These are phyloP conservation scores for Sarcophilus harrisii DNA, from an alignment of 2,797 vertebrate genomes.

Conservation along the genomic window DNA sequence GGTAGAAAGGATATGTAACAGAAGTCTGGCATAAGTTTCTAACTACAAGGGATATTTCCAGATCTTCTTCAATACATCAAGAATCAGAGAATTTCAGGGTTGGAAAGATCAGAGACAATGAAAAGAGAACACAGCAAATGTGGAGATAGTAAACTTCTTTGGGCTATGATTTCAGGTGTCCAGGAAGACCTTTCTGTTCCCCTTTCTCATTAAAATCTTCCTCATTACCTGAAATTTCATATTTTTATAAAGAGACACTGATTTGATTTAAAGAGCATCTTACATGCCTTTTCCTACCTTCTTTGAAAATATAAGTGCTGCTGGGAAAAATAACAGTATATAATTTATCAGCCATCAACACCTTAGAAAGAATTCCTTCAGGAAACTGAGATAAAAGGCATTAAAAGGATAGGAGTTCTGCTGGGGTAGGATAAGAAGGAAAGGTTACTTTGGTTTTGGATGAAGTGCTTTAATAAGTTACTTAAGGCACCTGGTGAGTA, in stretches of 20 bases:
- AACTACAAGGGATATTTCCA: not conserved
- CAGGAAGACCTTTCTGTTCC: conserved; percentile 28
- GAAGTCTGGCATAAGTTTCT: not conserved
- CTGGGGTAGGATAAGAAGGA: not conserved
- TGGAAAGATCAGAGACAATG: not conserved
- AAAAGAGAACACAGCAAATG: not conserved
- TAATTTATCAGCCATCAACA: conserved; percentile 11
- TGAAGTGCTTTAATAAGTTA: not conserved
- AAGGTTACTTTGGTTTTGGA: not conserved
- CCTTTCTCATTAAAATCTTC: conserved; percentile 22
- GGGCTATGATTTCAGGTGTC: conserved; percentile 50
- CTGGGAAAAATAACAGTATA: not conserved
- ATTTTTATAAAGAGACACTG: conserved; percentile 44
- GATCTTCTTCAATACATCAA: not conserved
- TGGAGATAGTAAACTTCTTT: conserved; percentile 32
- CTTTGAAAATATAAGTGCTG: conserved; percentile 8
- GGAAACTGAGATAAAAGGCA: not conserved
- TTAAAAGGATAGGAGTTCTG: not conserved
- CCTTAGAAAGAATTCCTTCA: not conserved
- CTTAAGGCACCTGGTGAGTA: not conserved
- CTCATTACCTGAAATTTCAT: conserved; percentile 36
- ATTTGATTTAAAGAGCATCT: conserved; percentile 42
- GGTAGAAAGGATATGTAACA: not conserved
- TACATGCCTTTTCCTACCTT: conserved; percentile 32
- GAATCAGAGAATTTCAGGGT: not conserved